phyloP scores from a whole-genome alignment of 2,888 invertebrate species.

The Oxytorus armatus region DNA sequence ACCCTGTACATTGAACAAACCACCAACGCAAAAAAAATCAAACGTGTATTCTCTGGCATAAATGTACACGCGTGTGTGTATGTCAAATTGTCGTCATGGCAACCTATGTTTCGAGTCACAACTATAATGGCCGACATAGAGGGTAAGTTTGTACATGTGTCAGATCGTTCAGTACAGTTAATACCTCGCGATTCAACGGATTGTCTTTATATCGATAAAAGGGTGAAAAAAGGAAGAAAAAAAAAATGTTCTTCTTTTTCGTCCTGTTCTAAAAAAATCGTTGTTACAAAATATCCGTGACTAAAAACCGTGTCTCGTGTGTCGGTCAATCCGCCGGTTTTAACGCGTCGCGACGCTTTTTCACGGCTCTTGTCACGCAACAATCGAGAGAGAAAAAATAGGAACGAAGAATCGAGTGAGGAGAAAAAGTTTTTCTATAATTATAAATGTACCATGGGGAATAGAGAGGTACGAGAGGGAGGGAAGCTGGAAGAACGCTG shows the following conservation, averaged over 20 bases:
- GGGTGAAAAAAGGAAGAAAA: neutral
- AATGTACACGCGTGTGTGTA: slow-evolving; percentile 21
- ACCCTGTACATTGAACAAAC: too few species aligned
- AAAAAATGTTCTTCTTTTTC: neutral
- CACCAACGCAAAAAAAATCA: too few species aligned
- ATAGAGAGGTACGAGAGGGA: neutral
- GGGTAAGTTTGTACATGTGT: slow-evolving; percentile 79
- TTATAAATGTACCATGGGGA: slow-evolving; percentile 11
- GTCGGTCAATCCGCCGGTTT: slow-evolving; percentile 23
- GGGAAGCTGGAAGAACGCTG: slow-evolving; percentile 1
- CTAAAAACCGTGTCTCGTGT: neutral
- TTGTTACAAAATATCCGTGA: neutral
- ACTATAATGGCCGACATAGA: slow-evolving; percentile 81
- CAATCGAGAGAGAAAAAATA: slow-evolving; percentile 15
- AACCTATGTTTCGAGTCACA: slow-evolving; percentile 76
- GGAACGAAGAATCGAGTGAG: slow-evolving; percentile 36
- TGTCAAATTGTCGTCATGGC: slow-evolving; percentile 74
- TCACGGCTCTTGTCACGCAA: slow-evolving; percentile 15
- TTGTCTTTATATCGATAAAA: too few species aligned
- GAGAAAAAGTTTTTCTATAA: slow-evolving; percentile 47
- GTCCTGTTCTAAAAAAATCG: slow-evolving; percentile 7
- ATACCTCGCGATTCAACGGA: slow-evolving; percentile 33
- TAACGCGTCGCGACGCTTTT: slow-evolving; percentile 64
- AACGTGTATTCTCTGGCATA: neutral
- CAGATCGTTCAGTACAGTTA: slow-evolving; percentile 65